A percentile compares a stretch with the other conserved stretches of the same genome.
Evolutionary conservation across 1,140 invertebrate genomes (phyloP).

Genomic region (Conus betulinus): DNA sequence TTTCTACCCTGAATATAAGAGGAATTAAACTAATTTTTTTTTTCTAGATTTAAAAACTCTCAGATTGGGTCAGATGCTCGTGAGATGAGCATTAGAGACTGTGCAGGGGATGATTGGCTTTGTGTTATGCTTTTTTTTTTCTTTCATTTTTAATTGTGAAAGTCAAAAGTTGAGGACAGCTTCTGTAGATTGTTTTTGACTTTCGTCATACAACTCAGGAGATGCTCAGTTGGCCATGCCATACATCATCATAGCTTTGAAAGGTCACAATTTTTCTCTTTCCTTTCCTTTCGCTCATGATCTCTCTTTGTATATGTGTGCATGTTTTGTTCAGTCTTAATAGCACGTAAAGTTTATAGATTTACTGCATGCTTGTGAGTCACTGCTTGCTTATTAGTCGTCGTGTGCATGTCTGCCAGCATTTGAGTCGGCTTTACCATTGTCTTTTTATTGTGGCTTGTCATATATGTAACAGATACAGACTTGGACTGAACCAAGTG

Average conservation of each 20-base stretch:
- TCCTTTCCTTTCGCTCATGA: too few species aligned
- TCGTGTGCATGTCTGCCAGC: background rate
- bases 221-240: conserved; percentile 7
- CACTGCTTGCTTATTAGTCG: background rate
- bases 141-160: background rate
- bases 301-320: background rate
- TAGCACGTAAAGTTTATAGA: background rate
- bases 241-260: background rate
- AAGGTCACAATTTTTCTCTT: background rate
- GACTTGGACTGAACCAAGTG: too few species aligned
- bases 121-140: background rate
- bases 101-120: background rate
- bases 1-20: too few species aligned
- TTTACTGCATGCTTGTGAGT: background rate
- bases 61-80: too few species aligned
- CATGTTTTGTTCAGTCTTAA: background rate
- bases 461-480: too few species aligned
- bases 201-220: background rate
- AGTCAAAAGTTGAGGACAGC: background rate
- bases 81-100: background rate
- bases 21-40: too few species aligned
- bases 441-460: too few species aligned
- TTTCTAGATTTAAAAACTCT: too few species aligned
- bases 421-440: too few species aligned
- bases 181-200: background rate